Conservation (phyloP, 2,888 invertebrate genomes). For the Hoplodrina ambigua region DNA sequence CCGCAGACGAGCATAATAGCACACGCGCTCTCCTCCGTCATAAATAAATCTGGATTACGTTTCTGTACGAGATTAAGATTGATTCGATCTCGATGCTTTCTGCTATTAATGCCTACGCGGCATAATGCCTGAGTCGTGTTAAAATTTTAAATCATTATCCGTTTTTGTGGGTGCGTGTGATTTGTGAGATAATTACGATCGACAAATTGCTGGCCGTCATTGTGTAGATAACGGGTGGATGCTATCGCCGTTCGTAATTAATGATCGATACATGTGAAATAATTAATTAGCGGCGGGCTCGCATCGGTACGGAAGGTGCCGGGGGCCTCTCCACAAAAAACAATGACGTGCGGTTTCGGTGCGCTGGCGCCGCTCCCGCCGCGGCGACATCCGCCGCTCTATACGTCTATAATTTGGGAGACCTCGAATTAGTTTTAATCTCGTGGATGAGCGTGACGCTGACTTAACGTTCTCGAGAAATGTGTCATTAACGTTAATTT, state of each 20-base stretch:
- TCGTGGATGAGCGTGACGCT: constrained; percentile 88
- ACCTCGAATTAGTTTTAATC: constrained; percentile 89
- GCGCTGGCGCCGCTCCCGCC: constrained; percentile 84
- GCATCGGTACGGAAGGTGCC: constrained; percentile 82
- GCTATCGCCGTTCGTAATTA: constrained; percentile 85
- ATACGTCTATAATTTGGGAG: constrained; percentile 88
- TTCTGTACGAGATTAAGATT: constrained; percentile 90
- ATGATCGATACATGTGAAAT: constrained; percentile 90
- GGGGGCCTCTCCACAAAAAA: constrained; percentile 87
- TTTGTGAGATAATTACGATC: constrained; percentile 88
- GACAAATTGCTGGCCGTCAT: constrained; percentile 89
- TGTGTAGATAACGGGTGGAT: constrained; percentile 86
- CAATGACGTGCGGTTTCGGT: constrained; percentile 89
- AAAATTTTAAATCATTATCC: constrained; percentile 86
- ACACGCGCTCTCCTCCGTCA: constrained; percentile 88
- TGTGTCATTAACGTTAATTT: constrained; percentile 89
- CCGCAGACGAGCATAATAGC: constrained; percentile 90
- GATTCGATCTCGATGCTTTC: constrained; percentile 89
- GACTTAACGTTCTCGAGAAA: constrained; percentile 81
- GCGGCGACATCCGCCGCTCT: constrained; percentile 87
- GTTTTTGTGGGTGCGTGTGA: constrained; percentile 84
- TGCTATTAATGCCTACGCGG: constrained; percentile 86
- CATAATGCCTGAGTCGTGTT: constrained; percentile 85
- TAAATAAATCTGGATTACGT: constrained; percentile 91
- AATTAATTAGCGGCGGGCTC: constrained; percentile 88